Base-by-base conservation (phyloP, 2,797 vertebrate species). In the Emys orbicularis region DNA sequence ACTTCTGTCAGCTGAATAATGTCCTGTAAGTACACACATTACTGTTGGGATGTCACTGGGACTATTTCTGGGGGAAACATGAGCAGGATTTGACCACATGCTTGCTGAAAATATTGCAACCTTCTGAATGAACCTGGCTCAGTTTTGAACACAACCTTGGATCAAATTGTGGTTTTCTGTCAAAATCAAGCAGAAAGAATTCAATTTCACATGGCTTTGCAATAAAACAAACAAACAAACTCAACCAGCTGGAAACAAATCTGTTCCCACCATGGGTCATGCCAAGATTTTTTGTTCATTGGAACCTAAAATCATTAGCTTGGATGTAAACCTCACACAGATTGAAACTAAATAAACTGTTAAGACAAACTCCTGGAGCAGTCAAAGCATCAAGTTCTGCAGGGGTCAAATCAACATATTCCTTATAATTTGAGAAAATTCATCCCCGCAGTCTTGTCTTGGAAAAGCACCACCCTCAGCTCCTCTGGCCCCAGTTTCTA, bases 301-400 rank as follows among this genome's bases (percentile, higher is more conserved):
- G 68, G 37, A 72, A 72, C 21, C 21, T 72, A 41, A 72, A 72
- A 72, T 41, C 68, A 72, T 72, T 23, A 41, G 37, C n/a, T 72
- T 37, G 37, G 68, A 37, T 41, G n/a, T 41, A 1, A 0, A 1
- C 18, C 19, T 19, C 23, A 8, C 25, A 23, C 25, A 13, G 47
- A 52, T 0, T 0, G 44, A 47, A 77, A 47, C 13, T 7, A 16
- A 77, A 77, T 41, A 23, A 72, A 72, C 19, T 12, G n/a, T 10
- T 54, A 44, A 56, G 4, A 16, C 0, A 8, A 25, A 76, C 9
- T 7, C 5, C 37, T 29, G 4, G 0, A 44, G 31, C 47, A 90
- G 11, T 21, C 12, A n/a, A 8, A 50, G 52, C 49, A 37, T 12
- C 7, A 0, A 0, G 0, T 12, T 9, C 41, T 10, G 12, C n/a